Base-by-base conservation (phyloP, 92 coral and sea anemone genomes). In the Siderastrea siderea region DNA sequence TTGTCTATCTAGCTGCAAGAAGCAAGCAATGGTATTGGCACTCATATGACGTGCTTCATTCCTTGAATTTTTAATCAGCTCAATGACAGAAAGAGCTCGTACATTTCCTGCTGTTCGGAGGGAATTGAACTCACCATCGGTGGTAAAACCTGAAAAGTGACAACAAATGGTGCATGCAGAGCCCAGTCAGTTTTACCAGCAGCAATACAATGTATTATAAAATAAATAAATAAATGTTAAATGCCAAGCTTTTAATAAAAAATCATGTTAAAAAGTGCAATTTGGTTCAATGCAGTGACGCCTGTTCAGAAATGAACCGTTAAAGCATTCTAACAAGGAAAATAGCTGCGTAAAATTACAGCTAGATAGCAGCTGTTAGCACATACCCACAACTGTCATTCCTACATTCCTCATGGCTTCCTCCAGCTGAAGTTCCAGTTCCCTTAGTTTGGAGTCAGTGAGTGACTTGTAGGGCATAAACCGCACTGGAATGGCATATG, bases 401-500 rank as follows among this genome's bases (percentile, higher is more conserved):
- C 81, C 81, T 5, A 54, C 15, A 45, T 12, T 59, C 46, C 81
- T 77, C 81, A 77, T 65, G 68, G 58, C 89, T 47, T 86, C 83
- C 58, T 70, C 83, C 64, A 75, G 49, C 45, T 75, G 68, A 38
- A 59, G 26, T 55, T 77, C 81, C 48, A 77, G 11, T 57, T 85
- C 87, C 68, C 90, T 79, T 82, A 80, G 64, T 57, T 85, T 90
- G 8, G 87, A 26, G 50, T 90, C 93, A 26, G 93, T 85, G 13
- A 90, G 83, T 5, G 93, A 90, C n/a, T 76, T 90, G 84, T 90
- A 90, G 5, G 84, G 71, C 49, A 90, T n/a, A 61, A 90, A 90
- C 14, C 87, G 79, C 68, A 90, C 93, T 17, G 93, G 93, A 58
- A 90, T 85, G 14, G 93, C 93, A 85, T 90, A 90, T 2, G 90